Evolutionary conservation across 2,113 vertebrate species (phyloP).

Genomic region (Centrocercus urophasianus): DNA sequence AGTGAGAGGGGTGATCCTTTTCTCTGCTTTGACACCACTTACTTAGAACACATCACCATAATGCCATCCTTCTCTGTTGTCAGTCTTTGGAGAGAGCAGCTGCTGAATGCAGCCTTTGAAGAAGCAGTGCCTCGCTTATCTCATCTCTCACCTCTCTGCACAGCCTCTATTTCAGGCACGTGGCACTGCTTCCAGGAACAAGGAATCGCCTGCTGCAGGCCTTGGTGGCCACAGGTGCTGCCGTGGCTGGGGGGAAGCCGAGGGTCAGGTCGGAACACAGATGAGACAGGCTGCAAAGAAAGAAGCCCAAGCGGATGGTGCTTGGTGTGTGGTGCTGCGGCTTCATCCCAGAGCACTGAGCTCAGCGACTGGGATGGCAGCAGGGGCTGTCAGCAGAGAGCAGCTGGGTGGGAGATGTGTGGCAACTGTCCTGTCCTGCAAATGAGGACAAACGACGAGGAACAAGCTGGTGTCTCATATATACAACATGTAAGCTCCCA

Average conservation of each 20-base stretch:
- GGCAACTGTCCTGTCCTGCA: not conserved
- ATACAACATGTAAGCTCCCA: fast-evolving
- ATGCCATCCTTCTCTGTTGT: not conserved
- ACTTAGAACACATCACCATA: not conserved
- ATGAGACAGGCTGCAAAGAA: not conserved
- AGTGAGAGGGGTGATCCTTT: not conserved
- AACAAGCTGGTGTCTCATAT: not conserved
- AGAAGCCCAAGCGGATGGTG: not conserved
- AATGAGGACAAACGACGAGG: not conserved
- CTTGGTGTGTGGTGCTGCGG: not conserved
- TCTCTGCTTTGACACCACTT: not conserved
- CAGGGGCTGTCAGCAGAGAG: not conserved
- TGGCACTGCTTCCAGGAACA: not conserved
- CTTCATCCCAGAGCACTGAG: not conserved
- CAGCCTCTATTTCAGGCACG: not conserved
- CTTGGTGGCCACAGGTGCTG: not conserved
- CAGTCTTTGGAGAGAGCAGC: not conserved
- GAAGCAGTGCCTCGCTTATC: not conserved
- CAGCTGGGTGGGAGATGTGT: fast-evolving
- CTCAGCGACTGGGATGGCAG: not conserved
- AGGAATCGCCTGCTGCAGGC: fast-evolving
- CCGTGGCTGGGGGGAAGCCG: not conserved
- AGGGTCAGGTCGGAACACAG: not conserved
- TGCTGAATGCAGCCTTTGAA: not conserved
- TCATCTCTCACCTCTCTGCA: not conserved